Base-by-base conservation (phyloP, 2,888 invertebrate species). In the Coelinius sp. region DNA sequence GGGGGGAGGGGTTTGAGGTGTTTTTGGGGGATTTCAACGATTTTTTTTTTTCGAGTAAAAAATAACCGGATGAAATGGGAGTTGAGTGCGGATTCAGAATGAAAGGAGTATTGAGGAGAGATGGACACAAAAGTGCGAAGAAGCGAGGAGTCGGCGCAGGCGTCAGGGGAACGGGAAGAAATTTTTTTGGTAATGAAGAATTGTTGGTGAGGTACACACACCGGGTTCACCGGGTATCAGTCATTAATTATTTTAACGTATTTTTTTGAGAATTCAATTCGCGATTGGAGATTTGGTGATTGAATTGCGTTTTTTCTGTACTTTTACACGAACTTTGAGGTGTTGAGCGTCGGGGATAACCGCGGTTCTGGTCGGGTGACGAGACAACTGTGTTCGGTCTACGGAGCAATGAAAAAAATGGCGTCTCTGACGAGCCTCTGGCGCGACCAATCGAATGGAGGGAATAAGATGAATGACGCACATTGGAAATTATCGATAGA, bases 81-180 rank as follows among this genome's bases (percentile, higher is more conserved):
- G 7, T 49, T 49, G 4, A 6, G 8, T 8, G 4, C 31, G 31
- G 31, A 31, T 49, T 20, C 17, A 17, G 20, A 20, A 31, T 17
- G 17, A 35, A 20, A 35, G n/a, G 12, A 35, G 31, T 31, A 14
- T 53, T 53, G 31, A 35, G 35, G 20, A 24, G 25, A 59, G 59
- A 59, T 59, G 59, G 59, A 59, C 59, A 59, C 59, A 17, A n/a
- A 59, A 59, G 27, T 27, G 56, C 25, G 25, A 44, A 31, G 49
- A 10, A 56, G 14, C 56, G 31, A 35, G 20, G 41, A 49, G 46
- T 49, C 20, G 46, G 46, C 46, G 59, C 59, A 59, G 17, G 59
- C 59, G 59, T 35, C 46, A 1, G 20, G 20, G 8, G 17, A 20
- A 49, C 46, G 46, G 46, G 20, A 20, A 14, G 46, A 17, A 49